phyloP scores from a whole-genome alignment of 1,140 invertebrate species.

The Cherax destructor region DNA sequence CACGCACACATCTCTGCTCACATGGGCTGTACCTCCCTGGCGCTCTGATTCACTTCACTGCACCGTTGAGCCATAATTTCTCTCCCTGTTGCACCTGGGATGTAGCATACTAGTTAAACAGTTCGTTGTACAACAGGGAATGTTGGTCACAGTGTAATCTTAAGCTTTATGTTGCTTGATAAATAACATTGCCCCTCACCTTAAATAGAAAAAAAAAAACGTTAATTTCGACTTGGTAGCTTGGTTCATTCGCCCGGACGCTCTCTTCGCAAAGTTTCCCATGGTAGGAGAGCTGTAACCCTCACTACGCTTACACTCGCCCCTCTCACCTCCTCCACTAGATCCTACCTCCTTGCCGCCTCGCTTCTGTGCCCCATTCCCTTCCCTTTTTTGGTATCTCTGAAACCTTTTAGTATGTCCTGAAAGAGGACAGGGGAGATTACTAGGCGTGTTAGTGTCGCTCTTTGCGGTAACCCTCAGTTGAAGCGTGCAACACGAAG shows the following conservation, averaged over 20 bases:
- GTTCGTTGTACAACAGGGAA: too few relatives aligned
- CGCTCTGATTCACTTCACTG: slow-evolving; percentile 10
- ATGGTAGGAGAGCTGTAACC: slow-evolving; percentile 1
- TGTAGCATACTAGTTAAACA: neutral
- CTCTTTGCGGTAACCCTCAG: neutral
- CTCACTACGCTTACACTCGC: neutral
- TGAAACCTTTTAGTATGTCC: neutral
- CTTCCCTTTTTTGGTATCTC: neutral
- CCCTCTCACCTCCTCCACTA: neutral
- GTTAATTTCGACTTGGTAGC: neutral
- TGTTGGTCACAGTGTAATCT: too few relatives aligned
- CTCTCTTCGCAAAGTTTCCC: slow-evolving; percentile 10
- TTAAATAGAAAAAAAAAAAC: neutral
- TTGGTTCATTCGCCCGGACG: slow-evolving; percentile 3
- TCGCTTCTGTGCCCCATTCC: neutral
- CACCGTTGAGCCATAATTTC: neutral
- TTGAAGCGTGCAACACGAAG: neutral
- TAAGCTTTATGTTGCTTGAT: too few relatives aligned
- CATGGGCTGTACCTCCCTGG: neutral
- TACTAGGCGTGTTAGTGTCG: neutral
- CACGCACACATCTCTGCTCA: neutral
- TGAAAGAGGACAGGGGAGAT: neutral
- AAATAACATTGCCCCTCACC: neutral
- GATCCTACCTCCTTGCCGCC: neutral
- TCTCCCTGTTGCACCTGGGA: neutral